Base-by-base conservation (phyloP, 2,888 invertebrate species). In the Pterobdella sp. region DNA sequence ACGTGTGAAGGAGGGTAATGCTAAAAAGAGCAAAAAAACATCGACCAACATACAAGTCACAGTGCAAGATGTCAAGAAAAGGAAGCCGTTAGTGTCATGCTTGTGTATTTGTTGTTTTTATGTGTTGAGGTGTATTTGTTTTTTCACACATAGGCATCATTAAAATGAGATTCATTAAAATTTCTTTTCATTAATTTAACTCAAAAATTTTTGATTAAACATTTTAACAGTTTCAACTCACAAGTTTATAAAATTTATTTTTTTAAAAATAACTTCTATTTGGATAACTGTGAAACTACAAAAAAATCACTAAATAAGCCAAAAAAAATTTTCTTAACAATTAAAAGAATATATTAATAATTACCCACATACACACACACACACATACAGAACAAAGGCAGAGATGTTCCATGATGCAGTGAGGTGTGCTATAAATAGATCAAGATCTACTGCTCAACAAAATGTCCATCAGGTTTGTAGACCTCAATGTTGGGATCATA, bases 361-460 rank as follows among this genome's bases (percentile, higher is more conserved):
- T n/a, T n/a, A n/a, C n/a, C n/a, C n/a, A n/a, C n/a, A n/a, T n/a
- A n/a, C n/a, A n/a, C n/a, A n/a, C n/a, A n/a, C n/a, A n/a, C n/a
- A 26, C 60, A 56, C n/a, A 7, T 36, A 14, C 35, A 71, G 71
- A 10, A 63, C 71, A 29, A 42, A 52, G 26, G 63, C 52, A 3
- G 71, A 71, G 71, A 32, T 35, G 71, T 49, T 63, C n/a, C 32
- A 32, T 32, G 63, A 63, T 71, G 71, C 52, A 36, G 35, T 71
- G 0, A 56, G 71, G 18, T 71, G 71, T 36, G 71, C 71, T 52
- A 60, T 71, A 7, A 71, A 71, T 52, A 1, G 71, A 22, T 56
- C 60, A 22, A 22, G 60, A 4, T 56, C 60, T n/a, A 56, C n/a
- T n/a, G 7, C 60, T 56, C 60, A 56, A 26, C 60, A 56, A 22